Evolutionary conservation across 2,113 vertebrate genomes (phyloP).

Genomic region (Cottus gobio): DNA sequence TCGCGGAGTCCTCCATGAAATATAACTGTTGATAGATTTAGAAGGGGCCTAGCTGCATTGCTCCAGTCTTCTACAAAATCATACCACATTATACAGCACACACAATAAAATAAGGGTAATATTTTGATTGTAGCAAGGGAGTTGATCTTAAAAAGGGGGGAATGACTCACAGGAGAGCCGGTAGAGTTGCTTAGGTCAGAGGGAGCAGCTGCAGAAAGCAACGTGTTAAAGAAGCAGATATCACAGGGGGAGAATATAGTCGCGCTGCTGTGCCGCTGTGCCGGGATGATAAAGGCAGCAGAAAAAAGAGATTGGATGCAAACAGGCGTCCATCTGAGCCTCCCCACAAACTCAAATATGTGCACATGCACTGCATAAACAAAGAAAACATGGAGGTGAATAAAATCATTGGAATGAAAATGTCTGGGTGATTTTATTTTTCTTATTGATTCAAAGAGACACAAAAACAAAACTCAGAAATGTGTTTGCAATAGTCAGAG

Average conservation of each 20-base stretch:
- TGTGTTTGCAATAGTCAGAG: slow-evolving; percentile 1
- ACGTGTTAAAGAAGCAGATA: slow-evolving; percentile 53
- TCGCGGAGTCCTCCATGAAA: not conserved
- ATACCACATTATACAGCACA: not conserved
- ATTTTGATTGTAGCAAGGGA: not conserved
- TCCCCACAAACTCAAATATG: slow-evolving; percentile 30
- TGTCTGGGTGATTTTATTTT: slow-evolving; percentile 26
- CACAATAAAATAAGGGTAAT: not conserved
- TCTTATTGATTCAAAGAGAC: slow-evolving; percentile 17
- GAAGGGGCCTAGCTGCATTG: not conserved
- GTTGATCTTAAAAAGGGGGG: not conserved
- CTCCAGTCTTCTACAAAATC: not conserved
- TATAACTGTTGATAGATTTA: not conserved
- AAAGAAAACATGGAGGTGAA: not conserved
- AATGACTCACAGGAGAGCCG: slow-evolving; percentile 40
- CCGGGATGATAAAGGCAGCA: slow-evolving; percentile 65
- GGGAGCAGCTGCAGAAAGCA: slow-evolving; percentile 55
- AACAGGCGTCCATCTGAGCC: slow-evolving; percentile 51
- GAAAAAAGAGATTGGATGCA: slow-evolving; percentile 53
- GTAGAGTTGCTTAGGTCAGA: slow-evolving; percentile 35
- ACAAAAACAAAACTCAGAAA: slow-evolving; percentile 24
- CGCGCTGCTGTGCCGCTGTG: slow-evolving; percentile 45
- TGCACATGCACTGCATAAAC: slow-evolving; percentile 18
- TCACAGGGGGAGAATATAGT: slow-evolving; percentile 60
- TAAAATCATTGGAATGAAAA: slow-evolving; percentile 26